phyloP scores from a whole-genome alignment of 1,140 invertebrate species.

The Aleiodes sp. region DNA sequence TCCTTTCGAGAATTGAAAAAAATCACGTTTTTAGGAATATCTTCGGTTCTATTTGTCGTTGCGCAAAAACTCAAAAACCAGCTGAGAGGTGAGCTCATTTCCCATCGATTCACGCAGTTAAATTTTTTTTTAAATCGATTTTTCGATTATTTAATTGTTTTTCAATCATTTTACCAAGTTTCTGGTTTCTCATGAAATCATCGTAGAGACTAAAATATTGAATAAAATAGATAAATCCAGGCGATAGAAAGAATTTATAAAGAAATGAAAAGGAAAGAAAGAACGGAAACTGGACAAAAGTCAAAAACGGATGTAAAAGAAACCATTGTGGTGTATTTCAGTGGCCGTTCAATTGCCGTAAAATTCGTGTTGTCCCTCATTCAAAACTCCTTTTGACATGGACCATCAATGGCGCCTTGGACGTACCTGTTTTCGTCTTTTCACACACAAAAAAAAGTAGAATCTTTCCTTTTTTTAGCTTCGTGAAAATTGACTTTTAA shows the following conservation, averaged over 20 bases:
- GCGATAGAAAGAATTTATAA: slow-evolving; percentile 9
- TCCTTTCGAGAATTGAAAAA: too few species aligned
- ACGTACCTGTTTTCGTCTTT: slow-evolving; percentile 1
- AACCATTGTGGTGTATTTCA: slow-evolving; percentile 40
- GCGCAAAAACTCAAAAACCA: too few species aligned
- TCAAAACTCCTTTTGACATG: slow-evolving; percentile 52
- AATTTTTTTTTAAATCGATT: too few species aligned
- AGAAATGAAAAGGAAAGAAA: neutral
- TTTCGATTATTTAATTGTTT: too few species aligned
- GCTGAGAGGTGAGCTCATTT: too few species aligned
- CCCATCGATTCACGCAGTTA: too few species aligned
- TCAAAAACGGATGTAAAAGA: slow-evolving; percentile 56
- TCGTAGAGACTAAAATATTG: neutral
- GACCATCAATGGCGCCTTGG: slow-evolving; percentile 25
- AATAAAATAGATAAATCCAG: neutral
- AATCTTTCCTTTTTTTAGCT: slow-evolving; percentile 28
- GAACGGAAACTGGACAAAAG: slow-evolving; percentile 53
- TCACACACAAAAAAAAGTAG: neutral
- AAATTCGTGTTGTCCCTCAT: slow-evolving; percentile 64
- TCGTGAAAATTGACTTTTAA: slow-evolving; percentile 48
- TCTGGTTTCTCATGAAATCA: too few species aligned
- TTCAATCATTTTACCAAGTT: too few species aligned
- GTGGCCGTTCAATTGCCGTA: slow-evolving; percentile 56
- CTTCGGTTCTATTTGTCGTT: too few species aligned
- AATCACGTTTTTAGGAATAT: too few species aligned